Percentiles rank a stretch among this genome's conserved stretches.
These are phyloP conservation scores for Philaethria dido DNA, from an alignment of 2,888 invertebrate species.

Conservation along the genomic window DNA sequence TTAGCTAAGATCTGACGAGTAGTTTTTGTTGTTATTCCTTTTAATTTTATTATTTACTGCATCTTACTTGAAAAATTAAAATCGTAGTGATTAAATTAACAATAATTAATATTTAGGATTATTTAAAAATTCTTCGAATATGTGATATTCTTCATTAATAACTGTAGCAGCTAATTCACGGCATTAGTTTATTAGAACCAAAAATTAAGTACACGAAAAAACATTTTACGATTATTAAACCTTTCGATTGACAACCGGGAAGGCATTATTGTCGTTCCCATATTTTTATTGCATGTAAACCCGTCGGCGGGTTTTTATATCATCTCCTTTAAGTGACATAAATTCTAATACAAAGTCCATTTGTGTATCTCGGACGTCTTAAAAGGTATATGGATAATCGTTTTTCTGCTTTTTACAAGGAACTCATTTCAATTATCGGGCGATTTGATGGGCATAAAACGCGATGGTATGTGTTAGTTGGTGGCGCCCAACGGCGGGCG, in stretches of 20 bases:
- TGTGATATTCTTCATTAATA: not conserved
- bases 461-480: constrained; percentile 73
- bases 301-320: constrained; percentile 82
- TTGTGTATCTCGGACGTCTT: constrained; percentile 83
- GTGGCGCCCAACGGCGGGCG: constrained; percentile 76
- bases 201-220: constrained; percentile 71
- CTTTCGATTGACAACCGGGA: constrained; percentile 80
- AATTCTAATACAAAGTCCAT: constrained; percentile 84
- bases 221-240: constrained; percentile 83
- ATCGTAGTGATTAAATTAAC: too few species aligned
- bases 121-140: too few species aligned
- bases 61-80: too few species aligned
- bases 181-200: constrained; percentile 27
- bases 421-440: constrained; percentile 84
- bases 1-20: too few species aligned
- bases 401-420: constrained; percentile 83
- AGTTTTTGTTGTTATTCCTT: too few species aligned
- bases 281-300: constrained; percentile 84
- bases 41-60: too few species aligned
- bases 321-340: constrained; percentile 83
- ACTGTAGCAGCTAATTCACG: not conserved
- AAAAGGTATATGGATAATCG: constrained; percentile 83
- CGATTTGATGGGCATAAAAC: constrained; percentile 81
- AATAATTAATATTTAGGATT: too few species aligned
- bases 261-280: constrained; percentile 78